Evolutionary conservation across 2,888 invertebrate species (phyloP).

Genomic region (Stenurella melanura): DNA sequence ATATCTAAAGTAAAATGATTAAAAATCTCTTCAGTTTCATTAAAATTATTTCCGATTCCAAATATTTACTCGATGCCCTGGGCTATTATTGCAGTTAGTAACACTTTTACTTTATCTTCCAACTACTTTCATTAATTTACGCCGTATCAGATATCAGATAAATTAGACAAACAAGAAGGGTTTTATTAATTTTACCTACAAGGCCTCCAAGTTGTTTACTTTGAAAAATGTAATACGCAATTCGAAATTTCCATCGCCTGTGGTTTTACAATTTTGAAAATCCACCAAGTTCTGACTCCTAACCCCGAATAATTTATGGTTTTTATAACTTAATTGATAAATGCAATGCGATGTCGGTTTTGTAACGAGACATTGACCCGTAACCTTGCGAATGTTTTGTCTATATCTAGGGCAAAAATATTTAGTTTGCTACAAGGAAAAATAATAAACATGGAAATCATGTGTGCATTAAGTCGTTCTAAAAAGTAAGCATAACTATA

Average conservation of each 20-base stretch:
- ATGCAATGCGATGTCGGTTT: background rate
- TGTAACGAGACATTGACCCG: background rate
- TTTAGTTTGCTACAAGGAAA: no score
- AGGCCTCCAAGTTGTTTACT: constrained; percentile 41
- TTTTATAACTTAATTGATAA: background rate
- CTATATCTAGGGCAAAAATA: background rate
- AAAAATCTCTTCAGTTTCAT: no score
- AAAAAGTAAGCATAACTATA: no score
- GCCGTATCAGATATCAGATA: constrained; percentile 55
- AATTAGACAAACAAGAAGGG: constrained; percentile 49
- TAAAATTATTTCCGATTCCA: no score
- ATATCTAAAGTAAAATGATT: no score
- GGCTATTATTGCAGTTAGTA: constrained; percentile 5
- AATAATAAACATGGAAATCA: no score
- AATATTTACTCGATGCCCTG: no score
- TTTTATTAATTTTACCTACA: constrained; percentile 49
- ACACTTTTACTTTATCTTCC: background rate
- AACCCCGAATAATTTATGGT: constrained; percentile 1
- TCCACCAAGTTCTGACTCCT: background rate
- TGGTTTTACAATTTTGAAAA: background rate
- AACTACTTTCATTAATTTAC: constrained; percentile 10
- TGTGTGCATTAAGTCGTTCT: no score
- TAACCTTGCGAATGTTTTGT: background rate
- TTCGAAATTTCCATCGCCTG: background rate
- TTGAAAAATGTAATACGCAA: constrained; percentile 15